Conservation (phyloP, 2,797 vertebrate species). For the Microctenopoma lineatum region DNA sequence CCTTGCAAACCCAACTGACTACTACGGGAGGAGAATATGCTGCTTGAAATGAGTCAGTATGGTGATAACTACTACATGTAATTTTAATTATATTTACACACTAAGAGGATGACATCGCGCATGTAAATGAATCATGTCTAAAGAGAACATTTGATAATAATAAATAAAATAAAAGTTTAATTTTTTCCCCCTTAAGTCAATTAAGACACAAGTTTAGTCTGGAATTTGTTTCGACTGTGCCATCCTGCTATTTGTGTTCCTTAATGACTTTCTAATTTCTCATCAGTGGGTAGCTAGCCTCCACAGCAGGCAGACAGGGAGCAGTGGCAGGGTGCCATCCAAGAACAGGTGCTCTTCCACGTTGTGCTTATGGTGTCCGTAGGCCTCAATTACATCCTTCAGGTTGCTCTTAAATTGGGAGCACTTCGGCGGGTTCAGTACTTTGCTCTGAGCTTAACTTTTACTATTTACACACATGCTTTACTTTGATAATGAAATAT, state of each 20-base stretch:
- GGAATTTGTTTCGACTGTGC: constrained; percentile 66
- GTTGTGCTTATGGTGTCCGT: constrained; percentile 75
- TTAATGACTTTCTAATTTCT: constrained; percentile 89
- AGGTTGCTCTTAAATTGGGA: constrained; percentile 61
- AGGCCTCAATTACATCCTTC: constrained; percentile 76
- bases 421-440: constrained; percentile 38
- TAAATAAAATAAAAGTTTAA: not conserved
- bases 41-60: too few relatives aligned
- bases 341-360: constrained; percentile 79
- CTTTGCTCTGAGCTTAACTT: constrained; percentile 34
- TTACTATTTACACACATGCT: constrained; percentile 29
- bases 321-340: constrained; percentile 79
- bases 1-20: too few relatives aligned
- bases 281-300: constrained; percentile 87
- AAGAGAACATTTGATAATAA: not conserved
- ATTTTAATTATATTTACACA: constrained; percentile 10
- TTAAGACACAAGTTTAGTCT: constrained; percentile 61
- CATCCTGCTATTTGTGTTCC: constrained; percentile 87
- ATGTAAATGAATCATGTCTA: constrained; percentile 25
- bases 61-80: not conserved
- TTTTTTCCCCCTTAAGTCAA: constrained; percentile 35
- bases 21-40: too few relatives aligned
- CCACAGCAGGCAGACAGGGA: constrained; percentile 85
- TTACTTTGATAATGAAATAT: constrained; percentile 4
- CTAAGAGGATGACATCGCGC: constrained; percentile 12